Evolutionary conservation across 2,797 vertebrate species (phyloP), one percentile per base, ranked within the genome.

Genomic region (Danio tinwini): DNA sequence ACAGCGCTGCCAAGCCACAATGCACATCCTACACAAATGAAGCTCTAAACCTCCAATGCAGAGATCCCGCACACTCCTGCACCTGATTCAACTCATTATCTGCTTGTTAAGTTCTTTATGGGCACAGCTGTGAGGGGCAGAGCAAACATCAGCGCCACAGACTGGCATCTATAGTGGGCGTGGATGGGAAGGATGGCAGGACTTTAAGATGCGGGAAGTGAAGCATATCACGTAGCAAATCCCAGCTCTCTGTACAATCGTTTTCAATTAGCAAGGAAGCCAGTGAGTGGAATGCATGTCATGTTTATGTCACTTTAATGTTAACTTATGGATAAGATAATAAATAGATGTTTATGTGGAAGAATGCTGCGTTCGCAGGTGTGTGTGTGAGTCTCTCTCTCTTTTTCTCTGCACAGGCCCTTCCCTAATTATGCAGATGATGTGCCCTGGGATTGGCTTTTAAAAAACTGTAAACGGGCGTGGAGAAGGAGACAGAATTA

Each of bases 11-110:
- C 13, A 39, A 55, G 74, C n/a, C 37, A 50, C 44, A 70, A 75
- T 6, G 42, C 55, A 37, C 49, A 50, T 29, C 6, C 7, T 69
- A 59, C 58, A 50, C 37, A 58, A 69, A 70, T 61, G 2, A 40
- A 69, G 45, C 44, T 50, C 56, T 61, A 59, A 59, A 40, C 45
- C 14, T 42, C 29, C 61, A 59, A 68, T 61, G 16, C 44, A 69
- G 53, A 69, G 42, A 19, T 50, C 45, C n/a, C n/a, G 62, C 63
- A 74, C 55, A 42, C 44, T 69, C 61, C 52, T 68, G 64, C 81
- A 83, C 65, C 75, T 73, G 72, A 83, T 81, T 71, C 82, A 79
- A 64, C 72, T 79, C 71, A 83, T 85, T 85, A 83, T 77, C 59
- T 78, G 74, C 55, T 81, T 49, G 59, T 65, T 81, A 52, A 71